Evolutionary conservation across 2,797 vertebrate species (phyloP).

Genomic region (Lateolabrax maculatus): DNA sequence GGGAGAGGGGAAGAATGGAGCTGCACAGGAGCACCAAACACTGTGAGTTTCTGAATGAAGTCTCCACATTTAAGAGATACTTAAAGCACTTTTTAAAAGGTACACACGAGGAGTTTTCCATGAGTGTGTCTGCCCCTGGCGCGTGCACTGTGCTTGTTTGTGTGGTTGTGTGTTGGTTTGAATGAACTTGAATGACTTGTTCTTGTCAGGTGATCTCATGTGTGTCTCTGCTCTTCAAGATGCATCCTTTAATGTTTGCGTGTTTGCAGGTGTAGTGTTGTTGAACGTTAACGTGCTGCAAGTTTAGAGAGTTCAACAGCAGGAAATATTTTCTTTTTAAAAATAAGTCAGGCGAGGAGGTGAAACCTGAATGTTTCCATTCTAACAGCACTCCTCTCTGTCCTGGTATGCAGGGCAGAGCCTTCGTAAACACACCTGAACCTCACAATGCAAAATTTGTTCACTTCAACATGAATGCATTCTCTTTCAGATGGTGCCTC

Average conservation of each 20-base stretch:
- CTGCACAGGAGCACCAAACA: constrained; percentile 32
- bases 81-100: background rate
- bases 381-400: background rate
- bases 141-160: background rate
- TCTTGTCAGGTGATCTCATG: constrained; percentile 9
- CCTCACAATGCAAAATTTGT: background rate
- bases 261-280: background rate
- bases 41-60: constrained; percentile 62
- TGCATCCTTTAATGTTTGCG: background rate
- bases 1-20: constrained; percentile 68
- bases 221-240: background rate
- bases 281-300: background rate
- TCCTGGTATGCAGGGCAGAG: background rate
- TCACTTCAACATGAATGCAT: background rate
- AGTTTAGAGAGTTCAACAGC: background rate
- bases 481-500: constrained; percentile 60
- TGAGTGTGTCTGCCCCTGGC: background rate
- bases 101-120: background rate
- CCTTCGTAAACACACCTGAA: background rate
- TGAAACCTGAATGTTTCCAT: constrained; percentile 8
- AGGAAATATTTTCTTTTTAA: background rate
- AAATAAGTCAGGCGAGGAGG: background rate
- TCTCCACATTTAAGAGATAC: background rate
- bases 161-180: constrained; percentile 30
- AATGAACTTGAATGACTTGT: constrained; percentile 19